Conservation (phyloP, 2,888 invertebrate genomes). For the Cryptophagus acutangulus region DNA sequence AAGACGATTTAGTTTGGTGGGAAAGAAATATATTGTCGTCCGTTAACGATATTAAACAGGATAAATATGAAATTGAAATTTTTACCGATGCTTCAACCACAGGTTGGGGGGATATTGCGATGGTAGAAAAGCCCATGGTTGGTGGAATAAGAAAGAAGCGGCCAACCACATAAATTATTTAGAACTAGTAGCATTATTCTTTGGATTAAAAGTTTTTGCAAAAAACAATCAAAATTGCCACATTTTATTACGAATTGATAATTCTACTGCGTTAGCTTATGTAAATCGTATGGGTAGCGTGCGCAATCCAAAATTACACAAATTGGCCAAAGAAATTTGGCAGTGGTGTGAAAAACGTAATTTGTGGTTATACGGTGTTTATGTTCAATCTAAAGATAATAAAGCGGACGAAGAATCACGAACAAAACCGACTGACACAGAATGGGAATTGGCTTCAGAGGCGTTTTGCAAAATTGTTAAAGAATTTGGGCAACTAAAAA, state of each 20-base stretch:
- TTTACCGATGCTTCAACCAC: not conserved
- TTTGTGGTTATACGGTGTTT: not conserved
- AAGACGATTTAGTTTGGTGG: too few species aligned
- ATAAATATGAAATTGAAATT: not conserved
- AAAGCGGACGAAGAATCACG: not conserved
- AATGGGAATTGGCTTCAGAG: not conserved
- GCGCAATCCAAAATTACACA: not conserved
- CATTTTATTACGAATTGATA: slow-evolving; percentile 2
- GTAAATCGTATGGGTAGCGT: slow-evolving; percentile 4
- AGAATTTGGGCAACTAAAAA: not conserved
- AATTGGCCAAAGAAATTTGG: too few species aligned
- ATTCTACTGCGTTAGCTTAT: slow-evolving; percentile 2
- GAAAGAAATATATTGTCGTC: slow-evolving; percentile 3
- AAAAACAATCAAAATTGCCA: not conserved
- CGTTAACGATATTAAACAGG: slow-evolving; percentile 3
- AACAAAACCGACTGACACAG: not conserved
- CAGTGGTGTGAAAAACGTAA: slow-evolving; percentile 3
- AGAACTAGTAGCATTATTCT: not conserved
- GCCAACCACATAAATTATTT: slow-evolving; percentile 5
- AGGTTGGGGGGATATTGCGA: not conserved
- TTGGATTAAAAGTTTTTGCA: too few species aligned
- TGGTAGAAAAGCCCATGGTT: not conserved
- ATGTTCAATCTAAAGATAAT: slow-evolving; percentile 5
- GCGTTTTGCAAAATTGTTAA: slow-evolving; percentile 1
- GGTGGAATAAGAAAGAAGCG: not conserved